These are phyloP conservation scores for Myocastor coypus DNA, from an alignment of 2,113 vertebrate genomes.

Conservation along the genomic window DNA sequence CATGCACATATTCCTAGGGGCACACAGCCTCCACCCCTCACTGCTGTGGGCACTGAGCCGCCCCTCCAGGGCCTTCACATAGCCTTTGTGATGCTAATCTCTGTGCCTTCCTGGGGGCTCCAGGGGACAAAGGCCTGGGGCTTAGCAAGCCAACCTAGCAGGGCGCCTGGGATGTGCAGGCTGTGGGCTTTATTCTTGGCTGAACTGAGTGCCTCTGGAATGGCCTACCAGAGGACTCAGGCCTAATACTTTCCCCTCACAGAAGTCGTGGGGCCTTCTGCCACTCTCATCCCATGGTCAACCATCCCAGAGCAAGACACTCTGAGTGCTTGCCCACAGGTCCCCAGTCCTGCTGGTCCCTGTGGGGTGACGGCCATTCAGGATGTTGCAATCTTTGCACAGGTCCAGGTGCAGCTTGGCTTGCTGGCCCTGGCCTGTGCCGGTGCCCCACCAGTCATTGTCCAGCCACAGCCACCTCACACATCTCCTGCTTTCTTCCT, in stretches of 20 bases:
- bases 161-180: neutral
- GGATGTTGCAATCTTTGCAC: neutral
- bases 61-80: neutral
- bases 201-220: neutral
- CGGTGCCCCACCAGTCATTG: too few species aligned
- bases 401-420: neutral
- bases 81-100: conserved; percentile 49
- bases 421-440: neutral
- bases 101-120: conserved; percentile 19
- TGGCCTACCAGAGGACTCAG: neutral
- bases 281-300: accelerated
- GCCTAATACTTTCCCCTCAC: conserved; percentile 12
- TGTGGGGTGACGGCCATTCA: accelerated
- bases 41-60: too few species aligned
- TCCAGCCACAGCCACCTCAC: neutral
- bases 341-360: neutral
- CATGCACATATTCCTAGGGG: neutral
- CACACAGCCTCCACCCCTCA: neutral
- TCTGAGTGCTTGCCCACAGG: neutral
- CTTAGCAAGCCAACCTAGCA: conserved; percentile 10
- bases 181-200: conserved; percentile 18
- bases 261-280: neutral
- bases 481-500: neutral
- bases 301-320: neutral
- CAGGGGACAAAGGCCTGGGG: neutral